Evolutionary conservation across 2,797 vertebrate species (phyloP), one percentile per base, ranked within the genome.

Genomic region (Setipinna tenuifilis): DNA sequence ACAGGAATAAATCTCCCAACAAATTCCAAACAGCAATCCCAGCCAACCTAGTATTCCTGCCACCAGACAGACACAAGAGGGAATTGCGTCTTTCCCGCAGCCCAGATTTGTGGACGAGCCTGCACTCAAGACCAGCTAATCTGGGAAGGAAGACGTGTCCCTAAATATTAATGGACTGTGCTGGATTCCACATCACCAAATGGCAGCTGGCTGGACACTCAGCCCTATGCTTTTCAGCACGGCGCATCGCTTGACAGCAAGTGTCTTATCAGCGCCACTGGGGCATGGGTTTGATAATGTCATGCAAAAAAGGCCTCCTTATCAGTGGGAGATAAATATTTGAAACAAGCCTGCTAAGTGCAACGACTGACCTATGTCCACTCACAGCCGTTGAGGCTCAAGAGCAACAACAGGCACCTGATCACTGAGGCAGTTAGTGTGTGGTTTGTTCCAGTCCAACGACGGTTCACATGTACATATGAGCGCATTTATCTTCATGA

Each of bases 311-410:
- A 54, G 59, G 23, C 61, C 65, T 19, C 48, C 44, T 83, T 85
- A 87, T 85, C 83, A 82, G 85, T 28, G 82, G 54, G 35, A 25
- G 80, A 85, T 61, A 82, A 19, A 28, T 1, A 44, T n/a, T 48
- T 87, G 41, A 86, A n/a, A 85, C 84, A 6, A 81, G 82, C 54
- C 44, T 83, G 23, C 82, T 31, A 0, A n/a, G 57, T 82, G 57
- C 58, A 68, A 83, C 35, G 82, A 28, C 82, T 61, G 84, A 93
- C 87, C 87, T 90, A 44, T 92, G 89, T 84, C 88, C 85, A 83
- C 54, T 89, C 86, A 91, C 35, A 78, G 71, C 71, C 35, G 71
- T 35, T 78, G 71, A 78, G 31, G 71, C 71, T 78, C 35, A 21
- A 17, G 71, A 44, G 21, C 71, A 78, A 35, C 17, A 54, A 54